Base-by-base conservation (phyloP, 2,797 vertebrate species). In the Artibeus lituratus region DNA sequence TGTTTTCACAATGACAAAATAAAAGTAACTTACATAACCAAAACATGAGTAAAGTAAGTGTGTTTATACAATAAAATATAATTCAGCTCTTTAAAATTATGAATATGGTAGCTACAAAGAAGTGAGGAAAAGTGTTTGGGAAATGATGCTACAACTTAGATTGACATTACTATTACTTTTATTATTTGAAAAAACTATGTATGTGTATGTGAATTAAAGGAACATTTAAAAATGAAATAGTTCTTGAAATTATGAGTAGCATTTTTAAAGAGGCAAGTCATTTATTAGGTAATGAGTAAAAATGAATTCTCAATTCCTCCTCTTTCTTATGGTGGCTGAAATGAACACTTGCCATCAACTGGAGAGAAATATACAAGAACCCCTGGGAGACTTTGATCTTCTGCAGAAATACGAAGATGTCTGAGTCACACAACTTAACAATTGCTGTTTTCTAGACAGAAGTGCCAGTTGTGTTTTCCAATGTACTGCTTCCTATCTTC, bases 401-500 rank as follows among this genome's bases (percentile, higher is more conserved):
- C 72, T 42, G 55, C 85, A 87, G 59, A 42, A 77, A 72, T 26
- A 9, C 62, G 62, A 74, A 22, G 37, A 42, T 15, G 24, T 24
- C n/a, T 19, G 44, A 73, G 39, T 44, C 51, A 49, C 1, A 3
- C 5, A 29, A 65, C 18, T n/a, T 18, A 62, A 62, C 1, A 14
- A 10, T 37, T 1, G 12, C 26, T 65, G 16, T 37, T 59, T 70
- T 53, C 95, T 94, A 96, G 96, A 42, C 35, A 55, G 83, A n/a
- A n/a, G 81, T 76, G 74, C 74, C 93, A 83, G 72, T 51, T 19
- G 99, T 98, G 87, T 99, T 99, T 32, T 99, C 99, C 7, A 98
- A 90, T 0, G 93, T 95, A 2, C 32, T 98, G 98, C 85, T 97
- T 53, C 47, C n/a, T 98, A 86, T 99, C 99, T 19, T 99, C 99